Conservation (phyloP, 2,113 vertebrate species). For the Diphyllodes magnificus region DNA sequence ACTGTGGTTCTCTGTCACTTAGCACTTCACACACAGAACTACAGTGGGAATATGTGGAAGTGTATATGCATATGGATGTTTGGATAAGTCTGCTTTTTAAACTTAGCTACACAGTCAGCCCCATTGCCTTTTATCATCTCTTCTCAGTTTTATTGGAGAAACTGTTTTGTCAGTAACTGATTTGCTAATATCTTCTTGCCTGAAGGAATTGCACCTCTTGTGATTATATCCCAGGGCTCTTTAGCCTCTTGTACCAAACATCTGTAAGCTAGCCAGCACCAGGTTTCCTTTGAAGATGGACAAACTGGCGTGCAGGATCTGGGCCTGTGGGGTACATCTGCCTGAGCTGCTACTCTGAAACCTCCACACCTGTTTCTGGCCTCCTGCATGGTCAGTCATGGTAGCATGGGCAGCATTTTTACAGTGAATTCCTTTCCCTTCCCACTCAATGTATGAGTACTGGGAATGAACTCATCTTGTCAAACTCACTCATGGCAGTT, state of each 20-base stretch:
- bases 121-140: neutral
- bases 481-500: neutral
- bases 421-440: neutral
- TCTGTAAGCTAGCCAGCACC: neutral
- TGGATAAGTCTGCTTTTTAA: neutral
- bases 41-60: neutral
- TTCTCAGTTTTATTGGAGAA: neutral
- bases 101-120: neutral
- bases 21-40: neutral
- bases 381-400: neutral
- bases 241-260: neutral
- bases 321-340: neutral
- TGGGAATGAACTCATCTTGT: neutral
- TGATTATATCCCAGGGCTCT: neutral
- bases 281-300: neutral
- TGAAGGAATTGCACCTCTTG: neutral
- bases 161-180: neutral
- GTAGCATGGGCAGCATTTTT: neutral
- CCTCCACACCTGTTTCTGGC: neutral
- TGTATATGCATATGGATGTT: neutral
- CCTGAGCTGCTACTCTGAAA: neutral
- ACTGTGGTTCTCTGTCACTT: neutral
- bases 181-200: neutral
- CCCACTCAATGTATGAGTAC: neutral
- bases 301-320: neutral